phyloP scores from a whole-genome alignment of 2,797 vertebrate genomes.

The Intellagama lesueurii region DNA sequence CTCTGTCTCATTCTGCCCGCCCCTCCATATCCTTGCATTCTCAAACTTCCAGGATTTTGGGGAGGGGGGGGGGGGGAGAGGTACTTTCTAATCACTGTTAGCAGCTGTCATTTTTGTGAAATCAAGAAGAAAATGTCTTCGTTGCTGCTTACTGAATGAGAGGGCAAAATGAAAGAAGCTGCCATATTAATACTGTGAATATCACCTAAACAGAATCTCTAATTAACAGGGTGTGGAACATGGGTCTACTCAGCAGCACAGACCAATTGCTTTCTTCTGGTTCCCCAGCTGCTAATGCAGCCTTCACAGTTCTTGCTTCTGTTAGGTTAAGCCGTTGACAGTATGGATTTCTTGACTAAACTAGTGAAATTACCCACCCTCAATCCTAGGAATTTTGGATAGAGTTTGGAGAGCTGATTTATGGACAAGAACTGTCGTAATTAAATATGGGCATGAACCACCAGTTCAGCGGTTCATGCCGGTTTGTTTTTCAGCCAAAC shows the following conservation, averaged over 20 bases:
- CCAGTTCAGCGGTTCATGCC: too few species aligned
- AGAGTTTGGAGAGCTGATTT: too few species aligned
- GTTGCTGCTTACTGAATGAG: background rate
- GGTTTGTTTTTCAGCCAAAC: too few species aligned
- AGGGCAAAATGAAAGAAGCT: conserved; percentile 1
- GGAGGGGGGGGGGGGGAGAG: background rate
- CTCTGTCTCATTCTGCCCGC: background rate
- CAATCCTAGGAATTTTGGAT: background rate
- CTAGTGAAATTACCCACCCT: background rate
- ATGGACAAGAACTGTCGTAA: too few species aligned
- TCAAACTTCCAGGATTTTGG: too few species aligned
- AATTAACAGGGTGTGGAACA: background rate
- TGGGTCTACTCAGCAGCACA: background rate
- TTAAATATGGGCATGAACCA: too few species aligned
- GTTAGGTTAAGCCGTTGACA: too few species aligned
- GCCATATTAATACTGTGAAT: background rate
- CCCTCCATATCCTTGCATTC: background rate
- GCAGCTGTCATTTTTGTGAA: conserved; percentile 14
- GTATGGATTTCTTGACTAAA: too few species aligned
- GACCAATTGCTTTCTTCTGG: rapidly evolving
- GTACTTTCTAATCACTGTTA: conserved; percentile 33
- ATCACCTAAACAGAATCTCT: background rate
- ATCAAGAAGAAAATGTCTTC: conserved; percentile 22
- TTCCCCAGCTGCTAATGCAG: background rate
- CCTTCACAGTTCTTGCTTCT: too few species aligned